These are phyloP conservation scores for Aulostomus chinensis DNA, from an alignment of 2,797 vertebrate genomes.

Conservation along the genomic window DNA sequence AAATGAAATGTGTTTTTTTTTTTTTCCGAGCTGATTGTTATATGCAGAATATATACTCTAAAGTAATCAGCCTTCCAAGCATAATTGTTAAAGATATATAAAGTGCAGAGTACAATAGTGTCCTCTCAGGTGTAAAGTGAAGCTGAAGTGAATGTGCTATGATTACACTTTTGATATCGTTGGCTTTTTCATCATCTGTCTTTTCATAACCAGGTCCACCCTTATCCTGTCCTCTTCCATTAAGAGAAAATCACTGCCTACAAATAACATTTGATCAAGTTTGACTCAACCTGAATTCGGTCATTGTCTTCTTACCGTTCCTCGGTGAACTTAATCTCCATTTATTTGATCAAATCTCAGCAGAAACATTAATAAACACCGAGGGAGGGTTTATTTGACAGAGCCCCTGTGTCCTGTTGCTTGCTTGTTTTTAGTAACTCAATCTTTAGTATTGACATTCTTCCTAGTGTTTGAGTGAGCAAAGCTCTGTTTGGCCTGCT, in stretches of 20 bases:
- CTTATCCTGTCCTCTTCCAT: too few relatives aligned
- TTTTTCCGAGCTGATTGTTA: too few relatives aligned
- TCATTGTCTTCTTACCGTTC: too few relatives aligned
- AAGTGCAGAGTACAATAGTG: too few relatives aligned
- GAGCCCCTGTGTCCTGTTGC: constrained; percentile 21
- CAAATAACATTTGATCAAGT: too few relatives aligned
- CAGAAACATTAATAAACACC: constrained; percentile 45
- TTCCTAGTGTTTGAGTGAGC: constrained; percentile 29
- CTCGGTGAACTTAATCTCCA: constrained; percentile 15
- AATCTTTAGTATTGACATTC: constrained; percentile 57
- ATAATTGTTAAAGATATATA: constrained; percentile 8
- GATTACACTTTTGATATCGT: too few relatives aligned
- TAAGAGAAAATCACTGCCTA: too few relatives aligned
- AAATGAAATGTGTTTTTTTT: constrained; percentile 35
- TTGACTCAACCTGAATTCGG: too few relatives aligned
- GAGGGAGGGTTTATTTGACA: constrained; percentile 43
- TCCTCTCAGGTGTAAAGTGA: too few relatives aligned
- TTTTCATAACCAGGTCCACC: too few relatives aligned
- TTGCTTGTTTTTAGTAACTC: constrained; percentile 57
- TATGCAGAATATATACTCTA: constrained; percentile 34
- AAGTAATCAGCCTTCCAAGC: background rate
- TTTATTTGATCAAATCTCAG: constrained; percentile 46
- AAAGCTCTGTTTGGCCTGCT: constrained; percentile 13
- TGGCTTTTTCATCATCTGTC: too few relatives aligned
- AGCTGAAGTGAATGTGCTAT: too few relatives aligned